phyloP scores from a whole-genome alignment of 2,797 vertebrate genomes.

The Margarornis squamiger region DNA sequence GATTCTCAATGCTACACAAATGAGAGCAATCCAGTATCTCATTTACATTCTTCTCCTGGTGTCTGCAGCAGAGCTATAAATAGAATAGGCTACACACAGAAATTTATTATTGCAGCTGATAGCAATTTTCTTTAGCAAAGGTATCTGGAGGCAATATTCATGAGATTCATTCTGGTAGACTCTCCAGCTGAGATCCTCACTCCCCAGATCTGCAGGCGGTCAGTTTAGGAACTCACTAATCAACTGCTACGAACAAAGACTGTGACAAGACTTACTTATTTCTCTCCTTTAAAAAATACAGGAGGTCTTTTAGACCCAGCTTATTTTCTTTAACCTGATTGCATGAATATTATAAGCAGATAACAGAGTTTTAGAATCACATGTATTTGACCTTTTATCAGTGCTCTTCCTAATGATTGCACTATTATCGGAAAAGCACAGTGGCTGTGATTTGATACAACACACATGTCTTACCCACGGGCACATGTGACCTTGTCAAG shows the following conservation, averaged over 20 bases:
- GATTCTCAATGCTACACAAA: background rate
- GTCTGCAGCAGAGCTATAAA: slow-evolving; percentile 55
- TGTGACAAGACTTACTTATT: slow-evolving; percentile 40
- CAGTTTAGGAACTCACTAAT: slow-evolving; percentile 63
- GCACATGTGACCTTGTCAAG: slow-evolving; percentile 4
- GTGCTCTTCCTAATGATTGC: background rate
- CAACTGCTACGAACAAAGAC: slow-evolving; percentile 32
- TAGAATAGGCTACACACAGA: slow-evolving; percentile 62
- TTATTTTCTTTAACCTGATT: slow-evolving; percentile 32
- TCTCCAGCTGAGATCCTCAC: slow-evolving; percentile 55
- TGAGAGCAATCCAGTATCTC: background rate
- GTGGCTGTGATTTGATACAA: background rate
- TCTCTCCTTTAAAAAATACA: slow-evolving; percentile 41
- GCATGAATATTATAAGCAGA: slow-evolving; percentile 26
- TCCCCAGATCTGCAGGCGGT: slow-evolving; percentile 52
- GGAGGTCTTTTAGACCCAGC: slow-evolving; percentile 10
- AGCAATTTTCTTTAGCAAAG: slow-evolving; percentile 66
- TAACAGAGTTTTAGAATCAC: background rate
- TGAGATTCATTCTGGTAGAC: slow-evolving; percentile 54
- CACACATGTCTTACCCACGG: background rate
- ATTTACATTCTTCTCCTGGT: slow-evolving; percentile 43
- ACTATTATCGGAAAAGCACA: background rate
- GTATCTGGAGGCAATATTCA: slow-evolving; percentile 69
- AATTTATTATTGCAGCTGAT: slow-evolving; percentile 65
- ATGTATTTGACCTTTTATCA: slow-evolving; percentile 18